These are phyloP conservation scores for Spodoptera picta DNA, from an alignment of 2,888 invertebrate genomes.

Conservation along the genomic window DNA sequence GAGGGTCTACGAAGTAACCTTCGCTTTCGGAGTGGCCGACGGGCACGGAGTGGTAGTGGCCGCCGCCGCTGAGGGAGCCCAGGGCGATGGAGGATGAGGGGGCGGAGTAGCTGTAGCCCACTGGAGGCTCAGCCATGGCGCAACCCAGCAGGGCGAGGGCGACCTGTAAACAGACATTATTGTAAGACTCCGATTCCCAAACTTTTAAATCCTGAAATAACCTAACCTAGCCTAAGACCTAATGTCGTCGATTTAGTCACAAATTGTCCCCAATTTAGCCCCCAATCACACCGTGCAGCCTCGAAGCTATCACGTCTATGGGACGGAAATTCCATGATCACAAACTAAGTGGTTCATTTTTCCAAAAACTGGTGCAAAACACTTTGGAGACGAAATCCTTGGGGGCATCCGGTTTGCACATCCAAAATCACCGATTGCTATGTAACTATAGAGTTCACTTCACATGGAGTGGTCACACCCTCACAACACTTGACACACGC, in stretches of 20 bases:
- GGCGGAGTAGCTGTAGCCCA: constrained; percentile 89
- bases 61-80: constrained; percentile 90
- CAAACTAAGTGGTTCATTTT: constrained; percentile 11
- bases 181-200: constrained; percentile 26
- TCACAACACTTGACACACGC: constrained; percentile 58
- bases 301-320: constrained; percentile 43
- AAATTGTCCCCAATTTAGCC: constrained; percentile 6
- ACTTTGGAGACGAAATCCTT: constrained; percentile 34
- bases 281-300: constrained; percentile 21
- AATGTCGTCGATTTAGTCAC: neutral
- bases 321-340: constrained; percentile 3
- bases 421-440: constrained; percentile 27
- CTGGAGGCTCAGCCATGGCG: constrained; percentile 93
- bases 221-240: neutral
- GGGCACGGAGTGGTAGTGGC: constrained; percentile 93
- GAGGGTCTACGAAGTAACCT: constrained; percentile 94
- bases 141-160: constrained; percentile 93
- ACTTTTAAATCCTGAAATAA: constrained; percentile 27
- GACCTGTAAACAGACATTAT: constrained; percentile 71
- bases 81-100: constrained; percentile 88
- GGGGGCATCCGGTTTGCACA: constrained; percentile 23
- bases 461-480: constrained; percentile 40
- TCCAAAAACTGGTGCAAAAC: constrained; percentile 26
- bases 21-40: constrained; percentile 92
- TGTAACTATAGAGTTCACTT: constrained; percentile 36